A percentile compares a stretch with the other conserved stretches of the same genome.
phyloP scores from a whole-genome alignment of 2,113 vertebrate genomes.

The Gallinago media region DNA sequence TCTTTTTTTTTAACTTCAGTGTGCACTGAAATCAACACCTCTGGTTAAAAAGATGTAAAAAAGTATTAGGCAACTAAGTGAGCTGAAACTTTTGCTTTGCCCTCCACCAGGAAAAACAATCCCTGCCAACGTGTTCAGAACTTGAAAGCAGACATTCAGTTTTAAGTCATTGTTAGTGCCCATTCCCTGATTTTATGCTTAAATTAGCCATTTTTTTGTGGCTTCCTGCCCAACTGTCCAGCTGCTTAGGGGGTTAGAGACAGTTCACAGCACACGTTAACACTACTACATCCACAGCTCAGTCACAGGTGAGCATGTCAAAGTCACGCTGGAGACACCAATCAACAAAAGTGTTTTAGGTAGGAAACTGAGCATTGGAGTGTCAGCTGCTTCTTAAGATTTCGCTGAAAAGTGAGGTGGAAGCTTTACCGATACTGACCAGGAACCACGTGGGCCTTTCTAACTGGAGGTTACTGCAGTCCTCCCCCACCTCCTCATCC shows the following conservation, averaged over 20 bases:
- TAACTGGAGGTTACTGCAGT: background rate
- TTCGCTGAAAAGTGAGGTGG: background rate
- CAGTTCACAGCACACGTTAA: background rate
- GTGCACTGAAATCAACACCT: background rate
- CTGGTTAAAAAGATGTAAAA: background rate
- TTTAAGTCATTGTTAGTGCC: background rate
- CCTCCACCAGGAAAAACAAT: background rate
- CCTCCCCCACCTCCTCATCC: rapidly evolving
- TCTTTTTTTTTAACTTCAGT: background rate
- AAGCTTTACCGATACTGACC: background rate
- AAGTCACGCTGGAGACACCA: rapidly evolving
- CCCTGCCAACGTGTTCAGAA: background rate
- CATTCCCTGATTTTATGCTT: background rate
- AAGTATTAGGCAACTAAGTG: background rate
- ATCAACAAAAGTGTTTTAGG: background rate
- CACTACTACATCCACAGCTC: background rate
- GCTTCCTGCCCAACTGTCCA: background rate
- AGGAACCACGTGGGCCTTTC: background rate
- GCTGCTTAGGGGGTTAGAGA: background rate
- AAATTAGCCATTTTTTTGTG: background rate
- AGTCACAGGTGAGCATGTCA: background rate
- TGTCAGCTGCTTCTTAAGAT: background rate
- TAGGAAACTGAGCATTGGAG: background rate
- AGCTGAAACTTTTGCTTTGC: background rate
- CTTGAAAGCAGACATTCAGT: background rate